Evolutionary conservation across 2,113 vertebrate genomes (phyloP).

Genomic region (Psittacus erithacus): DNA sequence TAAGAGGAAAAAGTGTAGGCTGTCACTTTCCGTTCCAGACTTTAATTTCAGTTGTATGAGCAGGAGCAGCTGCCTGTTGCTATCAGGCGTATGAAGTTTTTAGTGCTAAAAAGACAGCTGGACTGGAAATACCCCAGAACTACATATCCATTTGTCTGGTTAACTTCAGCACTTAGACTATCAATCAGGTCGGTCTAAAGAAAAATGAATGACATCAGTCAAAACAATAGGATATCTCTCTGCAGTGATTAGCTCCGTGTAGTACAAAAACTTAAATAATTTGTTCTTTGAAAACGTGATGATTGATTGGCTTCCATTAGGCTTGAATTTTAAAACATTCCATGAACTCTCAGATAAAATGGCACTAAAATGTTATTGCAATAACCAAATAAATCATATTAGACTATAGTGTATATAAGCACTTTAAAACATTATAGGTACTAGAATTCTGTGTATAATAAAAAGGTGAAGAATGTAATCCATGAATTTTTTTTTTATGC

Average conservation of each 20-base stretch:
- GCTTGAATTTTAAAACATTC: slow-evolving; percentile 76
- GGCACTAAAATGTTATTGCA: slow-evolving; percentile 78
- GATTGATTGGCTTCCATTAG: slow-evolving; percentile 83
- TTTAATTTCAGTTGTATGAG: slow-evolving; percentile 64
- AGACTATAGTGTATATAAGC: slow-evolving; percentile 67
- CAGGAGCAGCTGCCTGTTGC: slow-evolving; percentile 66
- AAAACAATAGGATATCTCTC: slow-evolving; percentile 74
- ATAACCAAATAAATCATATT: slow-evolving; percentile 76
- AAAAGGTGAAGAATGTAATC: slow-evolving; percentile 74
- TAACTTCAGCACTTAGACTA: slow-evolving; percentile 74
- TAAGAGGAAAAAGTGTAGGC: slow-evolving; percentile 62
- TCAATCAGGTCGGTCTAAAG: slow-evolving; percentile 62
- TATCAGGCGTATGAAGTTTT: slow-evolving; percentile 60
- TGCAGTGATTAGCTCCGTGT: slow-evolving; percentile 69
- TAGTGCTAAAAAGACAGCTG: slow-evolving; percentile 76
- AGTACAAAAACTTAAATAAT: slow-evolving; percentile 79
- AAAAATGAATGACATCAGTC: slow-evolving; percentile 79
- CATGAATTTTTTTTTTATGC: slow-evolving; percentile 9
- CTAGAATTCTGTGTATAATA: slow-evolving; percentile 75
- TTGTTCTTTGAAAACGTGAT: slow-evolving; percentile 78
- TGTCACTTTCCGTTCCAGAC: slow-evolving; percentile 52
- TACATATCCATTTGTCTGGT: slow-evolving; percentile 72
- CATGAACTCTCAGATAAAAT: slow-evolving; percentile 78
- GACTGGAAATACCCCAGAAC: slow-evolving; percentile 63
- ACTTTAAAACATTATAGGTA: slow-evolving; percentile 77